These are phyloP conservation scores for Timema podura DNA, from an alignment of 2,888 invertebrate species.

Conservation along the genomic window DNA sequence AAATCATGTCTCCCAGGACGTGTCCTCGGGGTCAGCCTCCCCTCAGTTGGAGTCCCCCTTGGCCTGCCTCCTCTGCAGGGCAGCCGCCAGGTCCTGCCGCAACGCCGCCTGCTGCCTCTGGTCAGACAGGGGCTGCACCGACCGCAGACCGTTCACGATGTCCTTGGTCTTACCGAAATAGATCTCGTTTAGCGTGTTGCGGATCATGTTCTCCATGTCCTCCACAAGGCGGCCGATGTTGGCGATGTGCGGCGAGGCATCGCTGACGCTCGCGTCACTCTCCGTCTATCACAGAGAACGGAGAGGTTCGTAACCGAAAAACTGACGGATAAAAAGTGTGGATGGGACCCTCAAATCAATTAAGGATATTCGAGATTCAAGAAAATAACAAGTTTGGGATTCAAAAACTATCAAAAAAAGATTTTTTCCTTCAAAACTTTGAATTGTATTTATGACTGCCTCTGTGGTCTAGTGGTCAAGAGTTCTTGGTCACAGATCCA, in stretches of 20 bases:
- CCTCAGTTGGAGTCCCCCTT: constrained; percentile 44
- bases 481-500: too few species aligned
- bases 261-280: constrained; percentile 84
- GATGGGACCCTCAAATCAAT: background rate
- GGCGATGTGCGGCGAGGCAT: constrained; percentile 94
- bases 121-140: constrained; percentile 78
- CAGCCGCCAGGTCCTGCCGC: constrained; percentile 79
- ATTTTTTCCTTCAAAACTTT: too few species aligned
- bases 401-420: too few species aligned
- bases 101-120: constrained; percentile 78
- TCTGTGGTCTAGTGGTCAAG: too few species aligned
- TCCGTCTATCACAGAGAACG: constrained; percentile 62
- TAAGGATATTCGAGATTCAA: too few species aligned
- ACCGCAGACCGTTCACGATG: constrained; percentile 89
- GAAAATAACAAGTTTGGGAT: too few species aligned
- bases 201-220: constrained; percentile 99
- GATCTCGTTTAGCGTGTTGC: constrained; percentile 96
- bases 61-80: constrained; percentile 76
- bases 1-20: too few species aligned
- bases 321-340: too few species aligned
- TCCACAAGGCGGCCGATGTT: constrained; percentile 99
- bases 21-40: too few species aligned
- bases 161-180: constrained; percentile 99
- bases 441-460: too few species aligned
- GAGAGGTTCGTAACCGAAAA: background rate